Evolutionary conservation across 2,113 vertebrate genomes (phyloP), one percentile per base, ranked within the genome.

Genomic region (Caretta caretta): DNA sequence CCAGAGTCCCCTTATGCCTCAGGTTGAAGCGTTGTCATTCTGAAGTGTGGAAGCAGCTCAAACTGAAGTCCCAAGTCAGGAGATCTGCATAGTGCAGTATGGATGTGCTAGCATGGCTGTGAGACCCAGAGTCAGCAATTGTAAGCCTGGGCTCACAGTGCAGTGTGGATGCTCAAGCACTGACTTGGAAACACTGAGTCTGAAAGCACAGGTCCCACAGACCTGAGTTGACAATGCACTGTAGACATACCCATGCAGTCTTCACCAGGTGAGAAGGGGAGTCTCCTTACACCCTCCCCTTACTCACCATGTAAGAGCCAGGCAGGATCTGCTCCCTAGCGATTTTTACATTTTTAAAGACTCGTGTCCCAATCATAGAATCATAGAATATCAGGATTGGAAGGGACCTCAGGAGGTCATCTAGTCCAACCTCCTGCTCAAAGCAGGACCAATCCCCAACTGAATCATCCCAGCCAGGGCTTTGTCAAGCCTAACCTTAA

Each of bases 281-380:
- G n/a, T 42, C 69, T 75, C 69, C 69, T 57, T 53, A 13, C 14
- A 17, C 24, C 31, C 2, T 24, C 54, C 78, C 16, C 1, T 1
- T 0, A 0, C 24, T 31, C 6, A 1, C 0, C 69, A 0, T 6
- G 53, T 48, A 81, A 81, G 25, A 35, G 31, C 48, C 59, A 38
- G n/a, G 85, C 13, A 12, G 72, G 22, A 50, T 75, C 46, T 9
- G 46, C 10, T 54, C 0, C 1, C 17, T 5, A 13, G 59, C 4
- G 49, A 54, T 84, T 76, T 75, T 4, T 42, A 8, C 2, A 53
- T 53, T 80, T 59, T 17, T 62, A 42, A 76, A 76, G 38, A 5
- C 56, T 20, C 0, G 3, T 0, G 1, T 35, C 3, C 0, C 0
- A 31, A 46, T 42, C 42, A 42, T 42, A 42, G 42, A 42, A 42